These are phyloP conservation scores for Poliocrania exsul DNA, from an alignment of 2,797 vertebrate genomes.

Conservation along the genomic window DNA sequence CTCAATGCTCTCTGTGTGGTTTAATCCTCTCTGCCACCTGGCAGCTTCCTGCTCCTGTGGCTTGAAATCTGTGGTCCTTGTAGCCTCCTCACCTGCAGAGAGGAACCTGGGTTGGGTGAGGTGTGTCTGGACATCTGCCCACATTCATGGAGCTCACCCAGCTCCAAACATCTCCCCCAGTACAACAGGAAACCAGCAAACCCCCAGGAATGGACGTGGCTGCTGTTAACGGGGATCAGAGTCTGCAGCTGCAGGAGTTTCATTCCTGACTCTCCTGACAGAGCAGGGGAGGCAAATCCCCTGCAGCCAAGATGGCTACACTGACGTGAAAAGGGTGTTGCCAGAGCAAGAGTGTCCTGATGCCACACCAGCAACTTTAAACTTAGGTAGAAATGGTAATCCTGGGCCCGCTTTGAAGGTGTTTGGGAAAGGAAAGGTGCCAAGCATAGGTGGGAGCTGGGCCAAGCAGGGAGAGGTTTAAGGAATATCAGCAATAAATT, in stretches of 20 bases:
- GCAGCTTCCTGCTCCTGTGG: accelerated
- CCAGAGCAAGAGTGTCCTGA: not conserved
- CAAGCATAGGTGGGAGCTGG: not conserved
- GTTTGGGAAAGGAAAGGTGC: not conserved
- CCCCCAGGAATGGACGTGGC: accelerated
- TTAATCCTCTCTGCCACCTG: accelerated
- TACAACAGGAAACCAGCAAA: accelerated
- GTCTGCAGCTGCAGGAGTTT: accelerated
- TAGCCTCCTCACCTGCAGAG: not conserved
- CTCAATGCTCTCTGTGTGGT: not conserved
- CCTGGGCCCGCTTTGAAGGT: not conserved
- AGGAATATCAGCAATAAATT: not conserved
- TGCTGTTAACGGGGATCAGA: accelerated
- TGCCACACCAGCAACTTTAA: not conserved
- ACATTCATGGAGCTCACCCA: accelerated
- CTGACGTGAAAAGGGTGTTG: accelerated
- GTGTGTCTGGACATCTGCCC: accelerated
- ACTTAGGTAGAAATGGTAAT: not conserved
- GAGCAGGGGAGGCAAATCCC: not conserved
- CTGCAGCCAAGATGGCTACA: accelerated
- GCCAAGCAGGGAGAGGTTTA: not conserved
- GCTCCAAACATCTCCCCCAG: not conserved
- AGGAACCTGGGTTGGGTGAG: not conserved
- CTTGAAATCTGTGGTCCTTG: not conserved
- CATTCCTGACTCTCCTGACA: no score